Conservation (phyloP, 2,888 invertebrate genomes). For the Drosophila tanythrix region DNA sequence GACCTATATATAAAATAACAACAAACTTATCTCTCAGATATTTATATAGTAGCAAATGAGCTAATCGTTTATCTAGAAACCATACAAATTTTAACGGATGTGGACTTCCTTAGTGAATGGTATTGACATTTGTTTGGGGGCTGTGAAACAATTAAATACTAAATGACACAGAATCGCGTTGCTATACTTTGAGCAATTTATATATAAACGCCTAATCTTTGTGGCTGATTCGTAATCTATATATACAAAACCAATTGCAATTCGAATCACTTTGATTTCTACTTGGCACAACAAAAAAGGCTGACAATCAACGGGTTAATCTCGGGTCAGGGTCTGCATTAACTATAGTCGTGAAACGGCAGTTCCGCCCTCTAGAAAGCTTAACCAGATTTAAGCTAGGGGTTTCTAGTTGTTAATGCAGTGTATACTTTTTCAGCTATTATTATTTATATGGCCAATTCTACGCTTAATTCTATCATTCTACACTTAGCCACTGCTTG, state of each 20-base stretch:
- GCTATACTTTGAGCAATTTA: neutral
- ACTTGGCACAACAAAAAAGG: neutral
- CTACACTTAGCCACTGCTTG: neutral
- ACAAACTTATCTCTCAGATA: neutral
- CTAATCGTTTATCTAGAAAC: neutral
- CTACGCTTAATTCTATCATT: neutral
- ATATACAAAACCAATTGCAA: constrained; percentile 11
- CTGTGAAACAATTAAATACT: neutral
- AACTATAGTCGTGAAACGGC: neutral
- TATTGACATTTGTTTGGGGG: neutral
- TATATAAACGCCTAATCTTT: constrained; percentile 14
- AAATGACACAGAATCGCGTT: neutral
- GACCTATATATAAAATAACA: neutral
- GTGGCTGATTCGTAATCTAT: constrained; percentile 14
- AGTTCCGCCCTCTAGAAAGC: neutral
- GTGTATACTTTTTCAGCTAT: neutral
- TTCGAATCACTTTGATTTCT: constrained; percentile 1
- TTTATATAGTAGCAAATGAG: neutral
- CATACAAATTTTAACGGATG: neutral
- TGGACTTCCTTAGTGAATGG: neutral
- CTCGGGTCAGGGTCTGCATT: constrained; percentile 23
- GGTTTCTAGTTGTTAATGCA: neutral
- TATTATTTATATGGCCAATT: neutral
- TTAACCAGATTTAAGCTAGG: constrained; percentile 1
- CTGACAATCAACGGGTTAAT: constrained; percentile 20